A percentile compares a stretch with the other conserved stretches of the same genome.
These are phyloP conservation scores for Neofelis nebulosa DNA, from an alignment of 2,113 vertebrate genomes.

Conservation along the genomic window DNA sequence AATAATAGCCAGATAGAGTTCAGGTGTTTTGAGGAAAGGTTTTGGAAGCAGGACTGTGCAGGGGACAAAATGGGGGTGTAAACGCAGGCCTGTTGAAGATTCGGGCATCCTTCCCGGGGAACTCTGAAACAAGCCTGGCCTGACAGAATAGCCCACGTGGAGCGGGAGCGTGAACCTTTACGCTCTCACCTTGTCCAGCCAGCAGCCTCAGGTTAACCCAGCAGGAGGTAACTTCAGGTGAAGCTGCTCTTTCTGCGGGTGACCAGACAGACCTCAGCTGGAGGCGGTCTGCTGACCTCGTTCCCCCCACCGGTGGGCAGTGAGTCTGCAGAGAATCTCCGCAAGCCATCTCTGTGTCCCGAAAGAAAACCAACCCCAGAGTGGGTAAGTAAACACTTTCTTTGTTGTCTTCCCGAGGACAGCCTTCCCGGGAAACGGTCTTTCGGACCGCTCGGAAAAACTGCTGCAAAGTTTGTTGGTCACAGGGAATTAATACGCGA, in stretches of 20 bases:
- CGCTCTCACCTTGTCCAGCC: rapidly evolving
- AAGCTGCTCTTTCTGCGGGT: neutral
- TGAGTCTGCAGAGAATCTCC: neutral
- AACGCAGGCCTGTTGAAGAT: neutral
- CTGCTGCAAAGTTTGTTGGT: neutral
- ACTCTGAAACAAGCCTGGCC: neutral
- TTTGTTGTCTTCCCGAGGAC: neutral
- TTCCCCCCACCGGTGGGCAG: neutral
- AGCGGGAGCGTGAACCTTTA: neutral
- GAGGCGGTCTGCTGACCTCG: neutral
- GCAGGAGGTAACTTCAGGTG: neutral
- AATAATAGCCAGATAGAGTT: neutral
- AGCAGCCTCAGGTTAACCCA: neutral
- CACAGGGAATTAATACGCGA: neutral
- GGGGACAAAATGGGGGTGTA: no score
- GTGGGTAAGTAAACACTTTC: neutral
- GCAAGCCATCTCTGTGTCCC: neutral
- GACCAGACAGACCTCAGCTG: neutral
- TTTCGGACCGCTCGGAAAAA: neutral
- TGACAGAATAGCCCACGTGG: neutral
- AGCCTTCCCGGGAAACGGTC: neutral
- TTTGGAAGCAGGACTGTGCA: neutral
- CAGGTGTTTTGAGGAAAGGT: neutral
- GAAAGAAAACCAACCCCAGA: neutral
- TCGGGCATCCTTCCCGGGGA: neutral